Base-by-base conservation (phyloP, 2,113 vertebrate genomes). In the Falcunculus frontatus region DNA sequence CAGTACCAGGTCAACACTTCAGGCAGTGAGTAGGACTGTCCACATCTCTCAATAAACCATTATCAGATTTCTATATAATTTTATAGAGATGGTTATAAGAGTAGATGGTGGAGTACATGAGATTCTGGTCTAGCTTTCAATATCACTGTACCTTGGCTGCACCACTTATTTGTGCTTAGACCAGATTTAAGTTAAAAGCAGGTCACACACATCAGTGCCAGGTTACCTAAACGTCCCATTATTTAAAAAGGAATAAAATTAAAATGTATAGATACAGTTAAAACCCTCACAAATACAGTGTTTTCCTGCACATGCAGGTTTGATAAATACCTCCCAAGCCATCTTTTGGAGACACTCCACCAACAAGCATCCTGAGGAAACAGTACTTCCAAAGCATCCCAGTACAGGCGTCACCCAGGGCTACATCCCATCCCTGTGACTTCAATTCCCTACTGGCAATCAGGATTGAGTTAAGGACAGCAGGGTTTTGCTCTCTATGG, bases 361-460 rank as follows among this genome's bases (percentile, higher is more conserved):
- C 30, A 27, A 19, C 4, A 44, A 17, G 2, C 19, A 76, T 18
- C 56, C 19, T 52, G 35, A 87, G 15, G 44, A 84, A 83, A 37
- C 2, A 49, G 4, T 3, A 73, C 46, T 63, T 37, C 57, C 47
- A 57, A 78, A 57, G 3, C 15, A 82, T 18, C 46, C 25, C 12
- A 56, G 11, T 4, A 4, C 7, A 16, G 37, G 21, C 13, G 12
- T 47, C 27, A 42, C 23, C 39, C 41, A 70, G 33, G 7, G 23
- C 16, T 4, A 0, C 2, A 15, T 42, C 46, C 83, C 39, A 74
- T 30, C 7, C 1, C 16, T 20, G 10, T 2, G 2, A 55, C 27
- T 75, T 72, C 37, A 46, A 4, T 21, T 69, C 67, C 46, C 39
- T 46, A 3, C 3, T 63, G 39, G 23, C 11, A 50, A 47, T 35